Evolutionary conservation across 2,888 invertebrate species (phyloP).

Genomic region (Anthophora plumipes): DNA sequence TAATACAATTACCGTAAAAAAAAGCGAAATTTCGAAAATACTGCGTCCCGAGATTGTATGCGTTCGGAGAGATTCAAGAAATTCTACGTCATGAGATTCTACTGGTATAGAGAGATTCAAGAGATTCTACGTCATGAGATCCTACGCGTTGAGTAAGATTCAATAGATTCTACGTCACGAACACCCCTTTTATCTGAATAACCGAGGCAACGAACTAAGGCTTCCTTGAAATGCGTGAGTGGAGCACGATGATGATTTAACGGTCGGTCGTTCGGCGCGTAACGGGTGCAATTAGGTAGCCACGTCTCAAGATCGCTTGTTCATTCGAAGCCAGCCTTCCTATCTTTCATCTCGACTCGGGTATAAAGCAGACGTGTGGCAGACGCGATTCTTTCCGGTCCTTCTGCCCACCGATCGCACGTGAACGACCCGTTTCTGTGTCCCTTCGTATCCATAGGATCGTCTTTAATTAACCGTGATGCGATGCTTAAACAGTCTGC

Average conservation of each 20-base stretch:
- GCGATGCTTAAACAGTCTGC: slow-evolving; percentile 17
- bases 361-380: slow-evolving; percentile 62
- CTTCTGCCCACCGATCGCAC: slow-evolving; percentile 21
- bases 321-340: slow-evolving; percentile 32
- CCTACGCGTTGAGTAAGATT: too few species aligned
- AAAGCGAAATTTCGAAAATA: too few species aligned
- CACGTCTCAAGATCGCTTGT: slow-evolving; percentile 43
- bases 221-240: background rate
- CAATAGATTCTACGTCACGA: too few species aligned
- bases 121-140: too few species aligned
- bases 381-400: slow-evolving; percentile 65
- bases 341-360: slow-evolving; percentile 66
- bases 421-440: slow-evolving; percentile 10
- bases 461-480: slow-evolving; percentile 51
- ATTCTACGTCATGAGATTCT: too few species aligned
- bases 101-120: too few species aligned
- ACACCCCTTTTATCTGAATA: background rate
- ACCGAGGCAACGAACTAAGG: background rate
- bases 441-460: background rate
- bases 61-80: too few species aligned
- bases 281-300: slow-evolving; percentile 62
- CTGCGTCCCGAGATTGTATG: too few species aligned
- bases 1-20: too few species aligned
- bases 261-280: slow-evolving; percentile 45
- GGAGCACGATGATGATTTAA: slow-evolving; percentile 53